A percentile compares a stretch with the other conserved stretches of the same genome.
Evolutionary conservation across 2,797 vertebrate genomes (phyloP).

Genomic region (Girardinus metallicus): DNA sequence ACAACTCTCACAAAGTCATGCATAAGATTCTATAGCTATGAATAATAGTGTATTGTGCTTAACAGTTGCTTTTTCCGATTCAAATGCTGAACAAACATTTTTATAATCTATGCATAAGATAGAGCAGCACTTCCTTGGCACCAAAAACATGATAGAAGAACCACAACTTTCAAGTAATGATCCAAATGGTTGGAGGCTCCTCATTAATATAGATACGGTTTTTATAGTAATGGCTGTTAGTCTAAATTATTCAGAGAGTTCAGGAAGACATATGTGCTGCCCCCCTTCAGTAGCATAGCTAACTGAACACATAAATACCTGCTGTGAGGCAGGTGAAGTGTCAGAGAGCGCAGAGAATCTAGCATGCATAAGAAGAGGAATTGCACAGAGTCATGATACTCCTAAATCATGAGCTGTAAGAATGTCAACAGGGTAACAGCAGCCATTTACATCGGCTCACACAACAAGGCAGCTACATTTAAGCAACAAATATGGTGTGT

Average conservation of each 20-base stretch:
- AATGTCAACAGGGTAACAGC: constrained; percentile 35
- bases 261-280: constrained; percentile 72
- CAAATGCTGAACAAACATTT: neutral
- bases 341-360: constrained; percentile 37
- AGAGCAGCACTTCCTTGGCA: constrained; percentile 29
- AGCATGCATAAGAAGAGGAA: constrained; percentile 55
- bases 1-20: neutral
- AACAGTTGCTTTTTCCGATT: neutral
- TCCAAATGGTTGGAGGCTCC: constrained; percentile 72
- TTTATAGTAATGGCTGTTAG: constrained; percentile 81
- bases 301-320: constrained; percentile 74
- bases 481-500: neutral
- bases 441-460: constrained; percentile 13
- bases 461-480: constrained; percentile 22
- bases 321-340: constrained; percentile 55
- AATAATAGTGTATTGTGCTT: neutral
- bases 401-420: constrained; percentile 65
- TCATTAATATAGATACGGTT: constrained; percentile 85
- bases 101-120: constrained; percentile 13
- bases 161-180: constrained; percentile 53
- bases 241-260: constrained; percentile 80
- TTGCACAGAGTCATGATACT: constrained; percentile 39
- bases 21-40: neutral
- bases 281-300: constrained; percentile 60
- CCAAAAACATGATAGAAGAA: constrained; percentile 56